Evolutionary conservation across 2,888 invertebrate genomes (phyloP).

Genomic region (Dasypolia templi): DNA sequence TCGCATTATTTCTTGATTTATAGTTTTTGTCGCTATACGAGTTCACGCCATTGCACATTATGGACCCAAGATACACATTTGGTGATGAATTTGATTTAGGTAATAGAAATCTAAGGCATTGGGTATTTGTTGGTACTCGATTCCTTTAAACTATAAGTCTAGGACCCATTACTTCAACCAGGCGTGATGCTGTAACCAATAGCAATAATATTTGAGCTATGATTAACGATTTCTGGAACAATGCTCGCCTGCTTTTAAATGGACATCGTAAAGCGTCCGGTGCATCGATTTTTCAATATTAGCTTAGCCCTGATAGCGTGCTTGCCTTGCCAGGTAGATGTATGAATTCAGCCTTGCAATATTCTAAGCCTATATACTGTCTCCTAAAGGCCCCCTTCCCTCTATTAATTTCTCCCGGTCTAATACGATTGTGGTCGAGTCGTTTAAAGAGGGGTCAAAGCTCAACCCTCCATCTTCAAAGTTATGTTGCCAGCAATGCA

Average conservation of each 20-base stretch:
- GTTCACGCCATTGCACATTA: neutral
- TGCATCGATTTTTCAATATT: slow-evolving; percentile 38
- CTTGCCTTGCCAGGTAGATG: slow-evolving; percentile 3
- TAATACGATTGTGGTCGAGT: neutral
- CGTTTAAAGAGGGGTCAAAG: neutral
- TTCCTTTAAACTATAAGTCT: neutral
- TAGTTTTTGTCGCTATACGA: neutral
- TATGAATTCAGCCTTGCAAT: slow-evolving; percentile 4
- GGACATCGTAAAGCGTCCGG: slow-evolving; percentile 12
- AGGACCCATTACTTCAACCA: neutral
- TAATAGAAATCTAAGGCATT: neutral
- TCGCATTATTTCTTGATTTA: neutral
- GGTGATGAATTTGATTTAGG: neutral
- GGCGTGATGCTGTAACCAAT: slow-evolving; percentile 9
- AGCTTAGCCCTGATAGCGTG: neutral
- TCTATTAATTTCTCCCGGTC: neutral
- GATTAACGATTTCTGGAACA: neutral
- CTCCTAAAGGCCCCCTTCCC: neutral
- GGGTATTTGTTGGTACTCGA: neutral
- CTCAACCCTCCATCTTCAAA: neutral
- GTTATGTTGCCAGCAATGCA: neutral
- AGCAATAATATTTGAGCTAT: slow-evolving; percentile 5
- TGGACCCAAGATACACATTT: neutral
- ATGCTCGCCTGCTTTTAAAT: slow-evolving; percentile 9
- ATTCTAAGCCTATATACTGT: neutral